phyloP scores from a whole-genome alignment of 2,797 vertebrate genomes.

The Mormyrops attenuatus region DNA sequence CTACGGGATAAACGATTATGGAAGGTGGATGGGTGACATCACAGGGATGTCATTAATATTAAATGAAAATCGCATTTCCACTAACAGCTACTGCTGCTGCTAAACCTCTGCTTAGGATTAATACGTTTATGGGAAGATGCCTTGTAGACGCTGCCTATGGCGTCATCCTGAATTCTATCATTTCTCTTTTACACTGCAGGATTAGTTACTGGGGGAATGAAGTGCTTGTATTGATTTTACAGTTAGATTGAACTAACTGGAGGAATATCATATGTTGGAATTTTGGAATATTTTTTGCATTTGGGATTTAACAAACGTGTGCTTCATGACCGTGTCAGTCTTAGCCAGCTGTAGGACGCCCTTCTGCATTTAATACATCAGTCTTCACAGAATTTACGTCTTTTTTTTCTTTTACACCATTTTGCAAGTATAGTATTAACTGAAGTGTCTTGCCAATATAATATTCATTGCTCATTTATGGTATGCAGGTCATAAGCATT shows the following conservation, averaged over 20 bases:
- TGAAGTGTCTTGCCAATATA: not conserved
- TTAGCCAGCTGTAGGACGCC: not conserved
- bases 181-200: not conserved
- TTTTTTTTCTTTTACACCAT: not conserved
- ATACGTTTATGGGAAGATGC: not conserved
- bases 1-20: not conserved
- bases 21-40: not conserved
- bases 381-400: not conserved
- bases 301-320: not conserved
- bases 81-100: not conserved
- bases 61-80: not conserved
- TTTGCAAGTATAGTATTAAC: not conserved
- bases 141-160: not conserved
- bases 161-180: not conserved
- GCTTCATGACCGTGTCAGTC: not conserved
- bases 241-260: constrained; percentile 7
- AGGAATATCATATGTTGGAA: not conserved
- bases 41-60: not conserved
- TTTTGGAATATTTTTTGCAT: not conserved
- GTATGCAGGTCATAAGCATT: not conserved
- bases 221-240: constrained; percentile 1
- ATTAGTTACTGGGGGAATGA: constrained; percentile 2
- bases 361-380: not conserved
- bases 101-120: not conserved
- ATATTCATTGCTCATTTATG: not conserved